Base-by-base conservation (phyloP, 2,797 vertebrate species). In the Chiloscyllium punctatum region DNA sequence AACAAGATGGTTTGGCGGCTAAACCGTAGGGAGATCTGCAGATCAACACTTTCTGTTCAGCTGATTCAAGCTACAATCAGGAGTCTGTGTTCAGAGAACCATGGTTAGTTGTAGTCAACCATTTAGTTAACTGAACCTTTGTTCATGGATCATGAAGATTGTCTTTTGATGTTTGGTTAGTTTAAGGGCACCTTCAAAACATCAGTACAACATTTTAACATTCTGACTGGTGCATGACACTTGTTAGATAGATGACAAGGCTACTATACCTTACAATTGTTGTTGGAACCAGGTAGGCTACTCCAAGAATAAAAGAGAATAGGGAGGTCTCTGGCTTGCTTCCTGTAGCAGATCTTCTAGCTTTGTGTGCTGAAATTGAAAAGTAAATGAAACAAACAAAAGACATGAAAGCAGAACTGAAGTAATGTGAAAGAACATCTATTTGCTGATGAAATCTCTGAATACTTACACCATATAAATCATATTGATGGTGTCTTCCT, bases 401-500 rank as follows among this genome's bases (percentile, higher is more conserved):
- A 94, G 92, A 51, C 8, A 51, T 94, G 92, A 51, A 74, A 94
- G 42, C 48, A 72, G 18, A 9, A 48, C 92, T 15, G 37, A 94
- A 51, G 69, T 72, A 16, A 30, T 13, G 68, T 74, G 92, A 74
- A 94, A 71, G 92, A 74, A 94, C 23, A 72, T 51, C 92, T 94
- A 23, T 69, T 94, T 94, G 92, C 97, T 97, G 97, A 97, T 71
- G 97, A 97, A 97, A 97, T 96, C 97, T 97, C 97, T 95, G 96
- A 98, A 98, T 98, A 97, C 96, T 97, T 57, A n/a, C 96, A 98
- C 97, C 98, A 98, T 98, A 98, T 98, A 98, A 98, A 98, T 98
- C 98, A 98, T 98, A 96, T 74, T 96, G 97, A 97, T 96, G 98
- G 97, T 97, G 97, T 97, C 95, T 97, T 86, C 96, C 97, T 98